phyloP scores from a whole-genome alignment of 2,888 invertebrate genomes.

The Philereme transversata region DNA sequence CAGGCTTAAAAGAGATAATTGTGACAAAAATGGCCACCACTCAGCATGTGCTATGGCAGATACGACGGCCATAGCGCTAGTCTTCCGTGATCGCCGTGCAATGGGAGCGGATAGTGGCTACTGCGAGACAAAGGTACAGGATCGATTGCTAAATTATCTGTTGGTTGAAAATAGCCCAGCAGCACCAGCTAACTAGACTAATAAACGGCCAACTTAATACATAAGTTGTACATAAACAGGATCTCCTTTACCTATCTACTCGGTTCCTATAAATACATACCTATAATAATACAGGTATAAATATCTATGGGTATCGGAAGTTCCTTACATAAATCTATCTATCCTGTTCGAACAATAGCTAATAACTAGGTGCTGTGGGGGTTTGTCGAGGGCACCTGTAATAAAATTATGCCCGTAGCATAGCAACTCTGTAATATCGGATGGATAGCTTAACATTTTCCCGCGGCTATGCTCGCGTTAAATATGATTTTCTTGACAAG shows the following conservation, averaged over 20 bases:
- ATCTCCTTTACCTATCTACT: background rate
- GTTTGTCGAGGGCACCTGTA: constrained; percentile 19
- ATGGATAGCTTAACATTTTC: constrained; percentile 18
- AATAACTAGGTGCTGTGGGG: constrained; percentile 22
- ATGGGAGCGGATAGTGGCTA: no score
- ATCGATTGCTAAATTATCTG: no score
- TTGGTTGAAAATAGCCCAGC: no score
- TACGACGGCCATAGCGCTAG: no score
- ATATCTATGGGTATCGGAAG: constrained; percentile 17
- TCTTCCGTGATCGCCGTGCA: no score
- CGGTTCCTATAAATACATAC: background rate
- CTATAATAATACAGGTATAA: background rate
- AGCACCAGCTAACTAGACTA: no score
- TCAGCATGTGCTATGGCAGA: no score
- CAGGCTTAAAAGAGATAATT: no score
- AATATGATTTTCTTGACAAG: no score
- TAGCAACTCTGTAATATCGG: constrained; percentile 27
- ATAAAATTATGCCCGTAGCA: constrained; percentile 28
- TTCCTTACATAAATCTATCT: constrained; percentile 25
- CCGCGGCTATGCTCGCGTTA: no score
- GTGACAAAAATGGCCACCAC: no score
- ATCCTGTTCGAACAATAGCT: constrained; percentile 26
- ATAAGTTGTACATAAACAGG: background rate
- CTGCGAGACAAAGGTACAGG: no score
- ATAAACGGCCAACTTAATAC: background rate